phyloP scores from a whole-genome alignment of 2,888 invertebrate species.

The Netelia melanura region DNA sequence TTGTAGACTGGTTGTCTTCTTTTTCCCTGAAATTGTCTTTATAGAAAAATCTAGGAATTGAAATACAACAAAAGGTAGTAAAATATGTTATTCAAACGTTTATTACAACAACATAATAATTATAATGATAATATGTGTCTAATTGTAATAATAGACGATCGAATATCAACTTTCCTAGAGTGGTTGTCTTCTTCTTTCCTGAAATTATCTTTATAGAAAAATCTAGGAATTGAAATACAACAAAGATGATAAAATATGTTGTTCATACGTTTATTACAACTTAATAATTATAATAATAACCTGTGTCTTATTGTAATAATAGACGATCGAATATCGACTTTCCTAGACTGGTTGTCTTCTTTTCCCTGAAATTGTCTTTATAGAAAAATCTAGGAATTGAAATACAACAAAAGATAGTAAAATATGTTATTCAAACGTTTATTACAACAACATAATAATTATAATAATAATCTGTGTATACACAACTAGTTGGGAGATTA shows the following conservation, averaged over 20 bases:
- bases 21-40: background rate
- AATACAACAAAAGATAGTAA: background rate
- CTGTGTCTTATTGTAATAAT: too few relatives aligned
- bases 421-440: conserved; percentile 71
- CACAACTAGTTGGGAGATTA: conserved; percentile 50
- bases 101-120: conserved; percentile 72
- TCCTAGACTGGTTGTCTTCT: too few relatives aligned
- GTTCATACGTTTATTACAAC: conserved; percentile 73
- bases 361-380: background rate
- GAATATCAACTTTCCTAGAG: too few relatives aligned
- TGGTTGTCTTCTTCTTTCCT: too few relatives aligned
- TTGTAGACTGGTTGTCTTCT: too few relatives aligned
- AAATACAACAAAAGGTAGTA: background rate
- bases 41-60: background rate
- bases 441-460: conserved; percentile 72
- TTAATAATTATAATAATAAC: conserved; percentile 59
- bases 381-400: background rate
- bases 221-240: background rate
- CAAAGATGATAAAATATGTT: conserved; percentile 42
- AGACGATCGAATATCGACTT: too few relatives aligned
- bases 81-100: conserved; percentile 70
- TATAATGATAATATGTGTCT: conserved; percentile 63
- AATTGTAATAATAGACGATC: too few relatives aligned
- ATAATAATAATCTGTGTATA: conserved; percentile 65
- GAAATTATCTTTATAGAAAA: background rate